Conservation (phyloP, 2,797 vertebrate species). For the Mergus octosetaceus region DNA sequence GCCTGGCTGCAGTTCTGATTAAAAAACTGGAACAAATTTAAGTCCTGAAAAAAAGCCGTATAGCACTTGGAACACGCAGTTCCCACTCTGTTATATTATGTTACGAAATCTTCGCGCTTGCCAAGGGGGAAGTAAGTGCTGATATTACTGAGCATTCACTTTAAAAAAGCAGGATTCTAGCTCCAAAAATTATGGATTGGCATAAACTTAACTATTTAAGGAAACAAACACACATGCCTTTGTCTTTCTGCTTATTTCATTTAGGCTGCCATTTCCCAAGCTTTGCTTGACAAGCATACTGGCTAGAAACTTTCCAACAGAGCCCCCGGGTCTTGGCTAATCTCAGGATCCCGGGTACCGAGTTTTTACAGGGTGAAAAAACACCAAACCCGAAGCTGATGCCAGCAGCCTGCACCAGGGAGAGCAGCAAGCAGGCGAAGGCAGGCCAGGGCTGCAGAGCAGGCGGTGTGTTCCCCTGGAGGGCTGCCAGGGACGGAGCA, state of each 20-base stretch:
- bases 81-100: not conserved
- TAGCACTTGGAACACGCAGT: not conserved
- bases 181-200: not conserved
- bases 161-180: not conserved
- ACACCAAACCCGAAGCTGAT: not conserved
- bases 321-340: not conserved
- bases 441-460: not conserved
- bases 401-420: accelerated
- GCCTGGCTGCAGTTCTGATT: not conserved
- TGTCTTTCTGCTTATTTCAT: not conserved
- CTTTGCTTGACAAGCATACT: not conserved
- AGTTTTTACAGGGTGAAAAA: not conserved
- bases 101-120: not conserved
- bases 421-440: not conserved
- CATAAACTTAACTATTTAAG: not conserved
- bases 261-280: not conserved
- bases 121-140: not conserved
- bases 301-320: not conserved
- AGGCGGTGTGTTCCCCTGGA: slow-evolving; percentile 3
- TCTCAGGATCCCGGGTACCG: not conserved
- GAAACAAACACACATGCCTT: not conserved
- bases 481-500: slow-evolving; percentile 13
- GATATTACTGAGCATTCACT: not conserved
- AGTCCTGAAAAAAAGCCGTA: not conserved
- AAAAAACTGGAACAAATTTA: not conserved